Conservation (phyloP, 2,113 vertebrate genomes). For the Athene cunicularia region DNA sequence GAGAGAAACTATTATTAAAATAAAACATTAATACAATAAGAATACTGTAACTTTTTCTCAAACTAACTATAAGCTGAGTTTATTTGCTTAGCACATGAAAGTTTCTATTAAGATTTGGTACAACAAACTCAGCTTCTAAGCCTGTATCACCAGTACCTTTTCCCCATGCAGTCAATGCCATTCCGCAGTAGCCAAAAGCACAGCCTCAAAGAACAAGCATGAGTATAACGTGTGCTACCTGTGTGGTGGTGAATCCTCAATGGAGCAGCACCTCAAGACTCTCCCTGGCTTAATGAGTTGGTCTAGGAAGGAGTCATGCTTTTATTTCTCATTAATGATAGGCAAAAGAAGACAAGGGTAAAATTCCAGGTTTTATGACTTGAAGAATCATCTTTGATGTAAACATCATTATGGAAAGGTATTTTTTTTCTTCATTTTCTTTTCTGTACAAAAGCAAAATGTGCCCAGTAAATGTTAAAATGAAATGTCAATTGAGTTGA, state of each 20-base stretch:
- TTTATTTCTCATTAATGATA: not conserved
- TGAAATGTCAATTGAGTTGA: not conserved
- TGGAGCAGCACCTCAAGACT: not conserved
- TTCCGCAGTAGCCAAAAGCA: not conserved
- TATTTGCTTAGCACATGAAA: not conserved
- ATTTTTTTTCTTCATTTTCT: not conserved
- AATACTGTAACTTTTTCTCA: not conserved
- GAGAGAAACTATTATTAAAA: not conserved
- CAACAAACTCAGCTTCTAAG: not conserved
- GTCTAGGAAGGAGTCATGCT: not conserved
- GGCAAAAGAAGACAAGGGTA: not conserved
- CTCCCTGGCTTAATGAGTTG: not conserved
- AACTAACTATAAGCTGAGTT: not conserved
- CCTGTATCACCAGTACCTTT: not conserved
- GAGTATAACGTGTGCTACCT: not conserved
- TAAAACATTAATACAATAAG: not conserved
- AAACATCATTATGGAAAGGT: not conserved
- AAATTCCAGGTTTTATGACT: not conserved
- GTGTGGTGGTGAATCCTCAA: not conserved
- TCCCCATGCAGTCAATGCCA: not conserved
- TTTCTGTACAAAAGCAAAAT: not conserved
- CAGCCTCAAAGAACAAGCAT: rapidly evolving
- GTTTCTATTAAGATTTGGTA: not conserved
- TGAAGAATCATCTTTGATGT: not conserved
- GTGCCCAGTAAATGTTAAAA: not conserved